These are phyloP conservation scores for Eciton burchellii DNA, from an alignment of 1,140 invertebrate species.

Conservation along the genomic window DNA sequence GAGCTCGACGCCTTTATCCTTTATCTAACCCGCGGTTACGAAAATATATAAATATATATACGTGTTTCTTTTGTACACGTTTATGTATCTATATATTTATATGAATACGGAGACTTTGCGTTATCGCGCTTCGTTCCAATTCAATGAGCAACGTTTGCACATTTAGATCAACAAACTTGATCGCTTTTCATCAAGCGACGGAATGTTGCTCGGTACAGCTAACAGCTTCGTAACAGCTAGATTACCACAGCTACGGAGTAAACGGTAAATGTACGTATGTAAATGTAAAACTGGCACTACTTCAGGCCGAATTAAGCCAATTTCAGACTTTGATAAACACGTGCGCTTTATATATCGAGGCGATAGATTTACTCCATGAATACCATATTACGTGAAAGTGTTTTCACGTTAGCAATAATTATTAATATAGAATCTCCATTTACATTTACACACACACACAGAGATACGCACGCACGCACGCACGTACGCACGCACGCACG, in stretches of 20 bases:
- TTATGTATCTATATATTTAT: not conserved
- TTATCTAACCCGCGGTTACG: not conserved
- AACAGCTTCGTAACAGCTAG: slow-evolving; percentile 47
- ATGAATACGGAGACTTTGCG: slow-evolving; percentile 10
- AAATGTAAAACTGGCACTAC: not conserved
- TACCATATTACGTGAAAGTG: too few species aligned
- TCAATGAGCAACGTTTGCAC: slow-evolving; percentile 49
- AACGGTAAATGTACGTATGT: not conserved
- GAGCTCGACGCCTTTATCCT: slow-evolving; percentile 20
- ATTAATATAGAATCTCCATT: too few species aligned
- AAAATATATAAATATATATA: too few species aligned
- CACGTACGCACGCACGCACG: too few species aligned
- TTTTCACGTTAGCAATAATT: too few species aligned
- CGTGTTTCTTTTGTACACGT: not conserved
- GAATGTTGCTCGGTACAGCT: too few species aligned
- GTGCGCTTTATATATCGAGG: not conserved
- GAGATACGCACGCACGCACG: too few species aligned
- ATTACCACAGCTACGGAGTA: not conserved
- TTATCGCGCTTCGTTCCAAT: slow-evolving; percentile 41
- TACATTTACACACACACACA: too few species aligned
- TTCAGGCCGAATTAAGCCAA: not conserved
- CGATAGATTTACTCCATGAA: too few species aligned
- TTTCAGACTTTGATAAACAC: not conserved
- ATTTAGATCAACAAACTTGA: slow-evolving; percentile 55
- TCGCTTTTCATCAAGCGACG: slow-evolving; percentile 6